Base-by-base conservation (phyloP, 2,113 vertebrate species). In the Copsychus sechellarum region DNA sequence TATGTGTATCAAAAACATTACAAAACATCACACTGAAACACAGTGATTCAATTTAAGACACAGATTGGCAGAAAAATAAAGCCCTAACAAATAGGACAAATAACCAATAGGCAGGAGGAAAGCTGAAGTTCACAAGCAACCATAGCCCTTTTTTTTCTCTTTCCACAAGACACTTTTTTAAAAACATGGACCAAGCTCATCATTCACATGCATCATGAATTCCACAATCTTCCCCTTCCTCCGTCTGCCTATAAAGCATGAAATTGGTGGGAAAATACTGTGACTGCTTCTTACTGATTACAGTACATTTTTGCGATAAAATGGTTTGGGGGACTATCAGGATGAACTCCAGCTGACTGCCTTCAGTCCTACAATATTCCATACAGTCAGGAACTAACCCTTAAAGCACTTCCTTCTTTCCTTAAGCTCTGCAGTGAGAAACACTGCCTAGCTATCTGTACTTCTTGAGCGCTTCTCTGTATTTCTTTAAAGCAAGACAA, bases 281-380 rank as follows among this genome's bases (percentile, higher is more conserved):
- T 40, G 80, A 50, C 89, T 91, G n/a, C 51, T 85, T 84, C 62
- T 79, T 79, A 79, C 67, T 84, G 94, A 86, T 92, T 93, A 81
- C 57, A 65, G 70, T 57, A 61, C 70, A 89, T 92, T 95, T 94
- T 91, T 95, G 69, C 2, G 77, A 97, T 95, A 95, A 95, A 89
- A 88, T n/a, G 25, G 56, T 71, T 93, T 92, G 76, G 1, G 5
- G 40, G 57, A 91, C 91, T 95, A 91, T 93, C 94, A 76, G 65
- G 65, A 91, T 95, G 95, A 95, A 95, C 84, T 97, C 92, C 67
- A 77, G 71, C 61, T 96, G 92, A 94, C 91, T 91, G 84, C 78
- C 71, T 83, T 57, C 54, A 90, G 29, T 47, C 43, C 78, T 84
- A 61, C 61, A 81, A 53, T 79, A 79, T 79, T 96, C 79, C 74